A percentile compares a stretch with the other conserved stretches of the same genome.
Evolutionary conservation across 2,888 invertebrate genomes (phyloP).

Genomic region (Tinea semifulvella): DNA sequence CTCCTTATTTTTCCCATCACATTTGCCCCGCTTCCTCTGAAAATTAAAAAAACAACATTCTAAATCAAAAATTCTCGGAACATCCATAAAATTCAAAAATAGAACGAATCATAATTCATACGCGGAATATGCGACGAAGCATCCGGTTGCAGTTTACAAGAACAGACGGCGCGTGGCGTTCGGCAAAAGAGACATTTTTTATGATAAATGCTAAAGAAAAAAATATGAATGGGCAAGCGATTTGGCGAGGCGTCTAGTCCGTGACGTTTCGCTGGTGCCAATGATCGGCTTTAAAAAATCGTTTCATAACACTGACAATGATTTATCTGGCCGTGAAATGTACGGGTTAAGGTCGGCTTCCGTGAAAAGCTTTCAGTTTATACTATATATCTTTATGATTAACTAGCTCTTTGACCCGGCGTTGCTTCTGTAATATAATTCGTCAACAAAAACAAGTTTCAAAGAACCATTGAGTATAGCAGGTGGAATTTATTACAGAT

Average conservation of each 20-base stretch:
- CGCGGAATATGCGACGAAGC: slow-evolving; percentile 43
- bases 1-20: slow-evolving; percentile 45
- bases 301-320: slow-evolving; percentile 48
- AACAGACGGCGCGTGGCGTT: slow-evolving; percentile 2
- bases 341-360: slow-evolving; percentile 32
- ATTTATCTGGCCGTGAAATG: slow-evolving; percentile 46
- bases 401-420: too few relatives aligned
- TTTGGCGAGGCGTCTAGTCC: slow-evolving; percentile 32
- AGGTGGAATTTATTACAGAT: too few relatives aligned
- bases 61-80: neutral
- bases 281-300: slow-evolving; percentile 48
- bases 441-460: too few relatives aligned
- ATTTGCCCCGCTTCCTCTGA: slow-evolving; percentile 51
- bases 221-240: slow-evolving; percentile 25
- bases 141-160: slow-evolving; percentile 23
- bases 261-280: slow-evolving; percentile 44
- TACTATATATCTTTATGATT: too few relatives aligned
- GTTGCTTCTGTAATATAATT: too few relatives aligned
- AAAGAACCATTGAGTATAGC: too few relatives aligned
- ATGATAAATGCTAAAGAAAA: neutral
- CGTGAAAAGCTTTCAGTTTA: too few relatives aligned
- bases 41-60: too few relatives aligned
- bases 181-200: neutral
- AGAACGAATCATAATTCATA: slow-evolving; percentile 24
- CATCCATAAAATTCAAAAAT: neutral